Conservation (phyloP, 37 sponge, comb jelly and placozoan species). For the Halichondria panicea region DNA sequence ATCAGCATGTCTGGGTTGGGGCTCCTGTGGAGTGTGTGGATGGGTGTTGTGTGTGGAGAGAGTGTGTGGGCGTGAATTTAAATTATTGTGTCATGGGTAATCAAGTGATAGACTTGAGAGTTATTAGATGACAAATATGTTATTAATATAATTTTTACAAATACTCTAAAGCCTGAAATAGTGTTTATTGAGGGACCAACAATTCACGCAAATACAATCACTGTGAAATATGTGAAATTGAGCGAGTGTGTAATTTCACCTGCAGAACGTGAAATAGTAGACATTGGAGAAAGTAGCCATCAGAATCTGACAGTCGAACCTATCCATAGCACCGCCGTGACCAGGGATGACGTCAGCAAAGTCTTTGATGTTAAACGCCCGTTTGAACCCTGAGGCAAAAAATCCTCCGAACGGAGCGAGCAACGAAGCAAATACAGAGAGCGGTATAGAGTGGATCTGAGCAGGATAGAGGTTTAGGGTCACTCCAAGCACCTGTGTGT, state of each 20-base stretch:
- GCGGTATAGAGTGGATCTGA: constrained; percentile 79
- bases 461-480: constrained; percentile 70
- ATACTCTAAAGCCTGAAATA: no score
- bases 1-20: constrained; percentile 46
- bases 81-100: no score
- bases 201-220: no score
- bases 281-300: constrained; percentile 96
- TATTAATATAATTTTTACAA: no score
- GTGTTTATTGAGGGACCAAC: no score
- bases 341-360: constrained; percentile 97
- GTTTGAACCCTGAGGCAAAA: constrained; percentile 98
- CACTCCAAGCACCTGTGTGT: constrained; percentile 22
- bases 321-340: constrained; percentile 96
- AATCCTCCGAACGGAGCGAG: constrained; percentile 99
- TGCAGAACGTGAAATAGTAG: constrained; percentile 90
- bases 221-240: no score
- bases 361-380: constrained; percentile 97
- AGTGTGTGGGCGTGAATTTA: no score
- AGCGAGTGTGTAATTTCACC: constrained; percentile 31
- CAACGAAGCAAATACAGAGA: constrained; percentile 91
- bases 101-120: no score
- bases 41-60: no score
- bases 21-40: constrained; percentile 16
- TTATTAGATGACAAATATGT: no score
- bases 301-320: constrained; percentile 96